phyloP scores from a whole-genome alignment of 2,888 invertebrate genomes.

The Archips xylosteana region DNA sequence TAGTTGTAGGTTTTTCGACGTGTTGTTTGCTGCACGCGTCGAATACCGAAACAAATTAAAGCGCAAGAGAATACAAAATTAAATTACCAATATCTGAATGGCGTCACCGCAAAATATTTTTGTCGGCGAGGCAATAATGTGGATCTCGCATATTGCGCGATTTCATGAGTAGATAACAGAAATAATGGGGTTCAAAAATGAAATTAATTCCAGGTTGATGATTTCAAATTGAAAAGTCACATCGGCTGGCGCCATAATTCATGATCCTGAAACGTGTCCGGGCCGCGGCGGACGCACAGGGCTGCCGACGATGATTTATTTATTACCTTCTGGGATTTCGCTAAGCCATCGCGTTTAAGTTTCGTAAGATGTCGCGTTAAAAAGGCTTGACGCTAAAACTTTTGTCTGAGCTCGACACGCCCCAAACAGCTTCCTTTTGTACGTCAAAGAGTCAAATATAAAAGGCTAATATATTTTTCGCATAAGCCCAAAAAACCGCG shows the following conservation, averaged over 20 bases:
- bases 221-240: constrained; percentile 87
- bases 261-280: constrained; percentile 85
- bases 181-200: constrained; percentile 86
- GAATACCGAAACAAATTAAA: constrained; percentile 40
- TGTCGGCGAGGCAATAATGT: constrained; percentile 78
- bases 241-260: constrained; percentile 85
- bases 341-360: constrained; percentile 33
- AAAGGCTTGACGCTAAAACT: constrained; percentile 3
- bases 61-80: constrained; percentile 54
- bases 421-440: constrained; percentile 9
- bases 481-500: constrained; percentile 35
- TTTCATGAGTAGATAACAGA: constrained; percentile 82
- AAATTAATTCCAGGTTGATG: constrained; percentile 86
- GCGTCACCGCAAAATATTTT: constrained; percentile 77
- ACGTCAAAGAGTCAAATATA: constrained; percentile 26
- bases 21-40: constrained; percentile 21
- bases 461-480: constrained; percentile 30
- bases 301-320: constrained; percentile 66
- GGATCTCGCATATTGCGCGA: constrained; percentile 83
- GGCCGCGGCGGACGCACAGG: constrained; percentile 80
- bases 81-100: constrained; percentile 63
- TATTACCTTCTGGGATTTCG: constrained; percentile 54
- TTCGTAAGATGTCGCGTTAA: constrained; percentile 31
- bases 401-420: neutral
- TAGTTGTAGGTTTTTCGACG: neutral